Base-by-base conservation (phyloP, 2,888 invertebrate species). In the Dendrolimus houi region DNA sequence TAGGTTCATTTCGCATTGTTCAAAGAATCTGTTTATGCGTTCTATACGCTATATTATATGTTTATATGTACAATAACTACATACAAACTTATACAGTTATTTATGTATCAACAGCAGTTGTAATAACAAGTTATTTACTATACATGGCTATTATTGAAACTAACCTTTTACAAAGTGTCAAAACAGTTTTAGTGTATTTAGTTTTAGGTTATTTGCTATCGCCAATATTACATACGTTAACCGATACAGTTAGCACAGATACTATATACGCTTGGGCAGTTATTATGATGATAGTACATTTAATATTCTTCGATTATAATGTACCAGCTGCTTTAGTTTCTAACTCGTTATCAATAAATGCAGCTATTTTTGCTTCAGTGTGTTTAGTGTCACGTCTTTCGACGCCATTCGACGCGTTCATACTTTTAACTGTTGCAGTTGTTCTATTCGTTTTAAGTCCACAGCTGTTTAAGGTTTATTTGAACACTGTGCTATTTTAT, bases 181-280 rank as follows among this genome's bases (percentile, higher is more conserved):
- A 96, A 79, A 97, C 96, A 0, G 93, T 96, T 0, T 74, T 96
- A 52, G 94, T 97, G 9, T 98, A 98, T 71, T 77, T 97, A 1
- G 93, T 95, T 0, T 95, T 98, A 75, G 97, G 98, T 1, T 97
- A 96, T 73, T 92, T 97, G 57, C 91, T 98, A 60, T 97, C 98
- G 0, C 99, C 99, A 0, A 93, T 99, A 14, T 84, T 98, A 47
- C 97, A 98, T 79, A 99, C 98, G 0, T 90, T 99, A 56, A 99
- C 99, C 0, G 97, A 98, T 77, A 98, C 98, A 0, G 96, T 99
- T 2, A 98, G 98, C 74, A 99, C 99, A 0, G 99, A 99, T 76
- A 98, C 99, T 0, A 98, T 99, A 74, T 98, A 98, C 74, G 97
- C 98, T 1, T 97, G 96, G 93, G 94, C 98, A 0, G 94, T 96